Percentiles rank a stretch among this genome's conserved stretches.
These are phyloP conservation scores for Hirtodrosophila histrioides DNA, from an alignment of 2,888 invertebrate genomes.

Conservation along the genomic window DNA sequence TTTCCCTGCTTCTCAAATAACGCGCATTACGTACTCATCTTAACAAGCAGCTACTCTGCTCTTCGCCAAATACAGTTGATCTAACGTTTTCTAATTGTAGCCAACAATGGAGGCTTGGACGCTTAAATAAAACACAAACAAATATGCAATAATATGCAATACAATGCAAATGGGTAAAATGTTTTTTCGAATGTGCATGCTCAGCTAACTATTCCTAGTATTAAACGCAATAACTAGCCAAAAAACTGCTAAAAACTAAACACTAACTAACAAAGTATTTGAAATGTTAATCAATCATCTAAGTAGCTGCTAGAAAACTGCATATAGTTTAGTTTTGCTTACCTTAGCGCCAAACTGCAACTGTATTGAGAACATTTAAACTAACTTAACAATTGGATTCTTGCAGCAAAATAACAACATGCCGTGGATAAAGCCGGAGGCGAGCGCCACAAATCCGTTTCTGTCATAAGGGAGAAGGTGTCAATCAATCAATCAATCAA, in stretches of 20 bases:
- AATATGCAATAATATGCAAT: conserved; percentile 58
- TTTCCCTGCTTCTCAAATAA: conserved; percentile 22
- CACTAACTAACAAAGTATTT: conserved; percentile 29
- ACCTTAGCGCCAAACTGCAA: neutral
- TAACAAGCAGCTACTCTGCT: conserved; percentile 46
- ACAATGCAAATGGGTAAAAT: conserved; percentile 83
- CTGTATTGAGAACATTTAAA: conserved; percentile 1
- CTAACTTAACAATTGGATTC: conserved; percentile 7
- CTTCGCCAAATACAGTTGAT: conserved; percentile 59
- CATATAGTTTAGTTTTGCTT: conserved; percentile 58
- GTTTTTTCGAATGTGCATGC: conserved; percentile 74
- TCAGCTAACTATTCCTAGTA: conserved; percentile 27
- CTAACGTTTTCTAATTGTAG: conserved; percentile 82
- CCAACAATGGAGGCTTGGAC: conserved; percentile 85
- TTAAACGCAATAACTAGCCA: conserved; percentile 1
- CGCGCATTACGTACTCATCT: conserved; percentile 21
- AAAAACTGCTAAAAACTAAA: conserved; percentile 2
- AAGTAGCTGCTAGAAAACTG: conserved; percentile 36
- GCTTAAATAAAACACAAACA: conserved; percentile 84
- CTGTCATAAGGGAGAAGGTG: conserved; percentile 80
- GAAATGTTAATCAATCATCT: conserved; percentile 5
- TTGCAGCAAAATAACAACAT: conserved; percentile 83
- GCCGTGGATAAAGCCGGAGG: conserved; percentile 84
- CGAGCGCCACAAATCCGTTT: conserved; percentile 84
- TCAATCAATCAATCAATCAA: conserved; percentile 44